Conservation (phyloP, 1,140 invertebrate species). For the Drosophila subpulchrella region DNA sequence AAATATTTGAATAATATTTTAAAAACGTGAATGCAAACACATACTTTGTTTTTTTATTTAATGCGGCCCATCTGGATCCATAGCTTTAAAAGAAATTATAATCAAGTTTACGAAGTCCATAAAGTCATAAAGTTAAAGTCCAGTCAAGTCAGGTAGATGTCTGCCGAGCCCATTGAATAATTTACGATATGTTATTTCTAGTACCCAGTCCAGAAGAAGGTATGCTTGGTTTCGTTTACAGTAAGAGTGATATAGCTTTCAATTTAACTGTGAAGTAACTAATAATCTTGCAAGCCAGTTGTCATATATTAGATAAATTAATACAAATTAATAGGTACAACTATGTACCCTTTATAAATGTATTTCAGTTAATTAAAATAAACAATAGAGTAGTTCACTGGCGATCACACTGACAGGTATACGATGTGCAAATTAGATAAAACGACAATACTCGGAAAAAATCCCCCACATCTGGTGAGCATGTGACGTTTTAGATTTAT, state of each 20-base stretch:
- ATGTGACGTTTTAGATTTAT: neutral
- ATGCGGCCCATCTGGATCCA: neutral
- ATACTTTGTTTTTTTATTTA: too few relatives aligned
- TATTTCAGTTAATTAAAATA: neutral
- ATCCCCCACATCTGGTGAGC: conserved; percentile 1
- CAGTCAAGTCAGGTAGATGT: too few relatives aligned
- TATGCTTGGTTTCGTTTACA: neutral
- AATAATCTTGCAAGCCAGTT: too few relatives aligned
- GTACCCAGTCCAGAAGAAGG: neutral
- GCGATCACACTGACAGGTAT: neutral
- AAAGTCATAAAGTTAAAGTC: too few relatives aligned
- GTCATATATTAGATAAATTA: neutral
- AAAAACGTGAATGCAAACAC: too few relatives aligned
- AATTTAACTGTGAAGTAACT: too few relatives aligned
- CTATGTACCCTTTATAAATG: neutral
- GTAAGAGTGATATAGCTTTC: too few relatives aligned
- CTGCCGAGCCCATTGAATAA: too few relatives aligned
- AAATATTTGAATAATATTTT: too few relatives aligned
- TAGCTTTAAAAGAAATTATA: neutral
- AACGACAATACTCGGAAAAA: neutral
- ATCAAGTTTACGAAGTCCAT: neutral
- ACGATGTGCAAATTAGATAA: conserved; percentile 3
- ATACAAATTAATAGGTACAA: neutral
- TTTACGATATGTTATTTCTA: too few relatives aligned
- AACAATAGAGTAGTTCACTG: neutral